Evolutionary conservation across 2,113 vertebrate species (phyloP).

Genomic region (Zosterops japonicus): DNA sequence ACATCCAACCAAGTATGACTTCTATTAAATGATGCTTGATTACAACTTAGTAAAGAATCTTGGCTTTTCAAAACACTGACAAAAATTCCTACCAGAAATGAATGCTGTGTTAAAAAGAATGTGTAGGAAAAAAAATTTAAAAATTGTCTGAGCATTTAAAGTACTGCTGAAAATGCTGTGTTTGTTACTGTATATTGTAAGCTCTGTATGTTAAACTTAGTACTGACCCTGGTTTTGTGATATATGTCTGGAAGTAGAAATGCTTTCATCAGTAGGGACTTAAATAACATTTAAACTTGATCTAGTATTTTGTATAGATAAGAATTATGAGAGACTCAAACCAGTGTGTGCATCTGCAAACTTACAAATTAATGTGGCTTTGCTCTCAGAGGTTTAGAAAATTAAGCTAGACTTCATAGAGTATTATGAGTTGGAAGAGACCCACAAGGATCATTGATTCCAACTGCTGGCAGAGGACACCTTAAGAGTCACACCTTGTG

Average conservation of each 20-base stretch:
- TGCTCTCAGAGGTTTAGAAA: background rate
- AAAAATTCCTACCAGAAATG: background rate
- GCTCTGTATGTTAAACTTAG: background rate
- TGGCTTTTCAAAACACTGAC: background rate
- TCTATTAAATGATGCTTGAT: background rate
- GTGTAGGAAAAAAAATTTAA: background rate
- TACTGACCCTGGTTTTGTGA: background rate
- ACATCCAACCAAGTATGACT: background rate
- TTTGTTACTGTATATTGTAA: background rate
- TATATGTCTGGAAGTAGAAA: background rate
- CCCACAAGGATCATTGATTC: too few relatives aligned
- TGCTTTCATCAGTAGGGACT: background rate
- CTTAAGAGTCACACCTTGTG: background rate
- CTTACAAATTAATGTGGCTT: background rate
- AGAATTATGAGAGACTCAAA: background rate
- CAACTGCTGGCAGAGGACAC: background rate
- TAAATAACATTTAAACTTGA: background rate
- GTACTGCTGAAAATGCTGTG: background rate
- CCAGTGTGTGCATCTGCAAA: background rate
- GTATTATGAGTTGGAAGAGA: background rate
- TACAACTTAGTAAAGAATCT: background rate
- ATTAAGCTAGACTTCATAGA: background rate
- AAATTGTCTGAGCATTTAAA: background rate
- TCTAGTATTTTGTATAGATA: background rate
- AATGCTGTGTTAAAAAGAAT: background rate